These are phyloP conservation scores for Epinotia brunnichana DNA, from an alignment of 2,888 invertebrate genomes.

Conservation along the genomic window DNA sequence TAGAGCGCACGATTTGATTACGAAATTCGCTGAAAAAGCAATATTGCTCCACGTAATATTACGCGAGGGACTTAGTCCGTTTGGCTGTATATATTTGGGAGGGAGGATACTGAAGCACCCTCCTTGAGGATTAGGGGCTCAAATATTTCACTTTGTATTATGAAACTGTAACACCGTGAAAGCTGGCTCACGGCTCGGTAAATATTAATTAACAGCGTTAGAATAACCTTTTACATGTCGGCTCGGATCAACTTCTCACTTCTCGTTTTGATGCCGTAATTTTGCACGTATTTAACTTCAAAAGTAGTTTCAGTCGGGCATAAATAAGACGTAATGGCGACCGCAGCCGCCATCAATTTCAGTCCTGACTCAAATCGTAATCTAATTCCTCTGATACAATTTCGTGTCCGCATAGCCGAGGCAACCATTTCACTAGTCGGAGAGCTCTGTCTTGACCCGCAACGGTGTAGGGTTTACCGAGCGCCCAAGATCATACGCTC, in stretches of 20 bases:
- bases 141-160: conserved; percentile 44
- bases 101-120: conserved; percentile 39
- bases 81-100: conserved; percentile 40
- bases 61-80: conserved; percentile 37
- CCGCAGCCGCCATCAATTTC: conserved; percentile 23
- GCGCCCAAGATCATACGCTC: conserved; percentile 18
- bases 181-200: conserved; percentile 35
- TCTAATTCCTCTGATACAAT: conserved; percentile 42
- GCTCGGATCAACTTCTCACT: conserved; percentile 2
- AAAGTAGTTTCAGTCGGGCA: neutral
- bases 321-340: conserved; percentile 12
- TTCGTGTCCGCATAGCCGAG: conserved; percentile 34
- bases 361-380: conserved; percentile 36
- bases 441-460: conserved; percentile 1
- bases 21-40: conserved; percentile 39
- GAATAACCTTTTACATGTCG: conserved; percentile 27
- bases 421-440: conserved; percentile 28
- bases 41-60: conserved; percentile 41
- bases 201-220: conserved; percentile 39
- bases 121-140: conserved; percentile 42
- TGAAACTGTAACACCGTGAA: conserved; percentile 43
- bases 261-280: neutral
- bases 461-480: conserved; percentile 5
- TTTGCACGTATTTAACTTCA: neutral
- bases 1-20: conserved; percentile 38